Base-by-base conservation (phyloP, 2,113 vertebrate species). In the Cyrtonyx montezumae region DNA sequence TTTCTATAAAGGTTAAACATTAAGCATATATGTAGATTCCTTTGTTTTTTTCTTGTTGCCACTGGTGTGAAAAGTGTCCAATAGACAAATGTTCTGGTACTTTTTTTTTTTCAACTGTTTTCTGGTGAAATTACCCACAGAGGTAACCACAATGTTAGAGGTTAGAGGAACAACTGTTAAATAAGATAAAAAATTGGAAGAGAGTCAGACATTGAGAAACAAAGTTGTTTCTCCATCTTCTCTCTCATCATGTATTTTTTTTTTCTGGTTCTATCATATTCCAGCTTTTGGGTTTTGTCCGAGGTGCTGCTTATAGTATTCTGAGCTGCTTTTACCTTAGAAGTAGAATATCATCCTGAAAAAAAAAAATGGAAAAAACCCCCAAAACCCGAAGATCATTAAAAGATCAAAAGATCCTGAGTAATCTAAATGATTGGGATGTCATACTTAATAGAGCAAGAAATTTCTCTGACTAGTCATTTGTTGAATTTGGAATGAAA, bases 1-100 rank as follows among this genome's bases (percentile, higher is more conserved):
- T 83, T 79, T 78, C n/a, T 67, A 55, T 77, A 70, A 74, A 70
- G 88, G 30, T 9, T 21, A 46, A 88, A 67, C 34, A 74, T 74
- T 55, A 83, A 79, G 36, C 46, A 9, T 93, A 49, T 34, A 92
- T 88, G 65, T 40, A 89, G 53, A 84, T 91, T 73, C 53, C 48
- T 43, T 89, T 87, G 84, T 63, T 78, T 86, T 84, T 87, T 84
- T 42, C 82, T 84, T 81, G 9, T 68, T 92, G 22, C 74, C 62
- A 58, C 63, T 76, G 56, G 36, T 71, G 70, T 95, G 87, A 94
- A 30, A 73, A 90, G 48, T 88, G 85, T 69, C 58, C 90, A 25
- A 86, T 74, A 65, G 51, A 53, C 26, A 75, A 13, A 68, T 63
- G 51, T 66, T 88, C 80, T 92, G 51, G 51, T 77, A 78, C 75